phyloP scores from a whole-genome alignment of 2,113 vertebrate species.

The Centropus unirufus region DNA sequence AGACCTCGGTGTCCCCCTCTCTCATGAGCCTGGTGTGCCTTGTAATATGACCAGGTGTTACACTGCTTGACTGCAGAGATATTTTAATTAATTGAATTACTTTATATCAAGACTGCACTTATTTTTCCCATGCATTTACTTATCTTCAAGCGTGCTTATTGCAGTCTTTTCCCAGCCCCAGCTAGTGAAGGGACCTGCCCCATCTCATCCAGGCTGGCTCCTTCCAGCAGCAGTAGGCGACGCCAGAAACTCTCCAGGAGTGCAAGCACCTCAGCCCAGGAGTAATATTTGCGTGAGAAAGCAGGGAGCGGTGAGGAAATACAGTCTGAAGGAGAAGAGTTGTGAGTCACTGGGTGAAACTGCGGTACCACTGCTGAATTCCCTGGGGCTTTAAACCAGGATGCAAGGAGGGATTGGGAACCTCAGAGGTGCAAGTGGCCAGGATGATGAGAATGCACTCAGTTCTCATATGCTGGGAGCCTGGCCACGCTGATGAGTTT shows the following conservation, averaged over 20 bases:
- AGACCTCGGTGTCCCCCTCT: neutral
- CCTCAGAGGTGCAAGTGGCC: neutral
- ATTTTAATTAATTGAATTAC: neutral
- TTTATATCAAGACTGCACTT: neutral
- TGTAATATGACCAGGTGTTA: neutral
- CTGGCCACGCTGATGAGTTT: fast-evolving
- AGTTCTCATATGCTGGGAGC: neutral
- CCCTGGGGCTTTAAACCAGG: neutral
- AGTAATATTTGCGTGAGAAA: neutral
- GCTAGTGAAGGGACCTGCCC: neutral
- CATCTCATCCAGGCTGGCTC: neutral
- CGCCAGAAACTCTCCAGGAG: neutral
- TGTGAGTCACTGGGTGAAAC: slow-evolving; percentile 34
- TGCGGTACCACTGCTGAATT: neutral
- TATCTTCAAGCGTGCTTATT: neutral
- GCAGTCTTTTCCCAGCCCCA: neutral
- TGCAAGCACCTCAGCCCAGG: neutral
- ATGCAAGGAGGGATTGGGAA: neutral
- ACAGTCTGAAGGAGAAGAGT: neutral
- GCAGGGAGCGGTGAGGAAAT: neutral
- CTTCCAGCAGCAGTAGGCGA: neutral
- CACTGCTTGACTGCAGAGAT: fast-evolving
- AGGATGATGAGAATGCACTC: neutral
- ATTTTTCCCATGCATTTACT: neutral
- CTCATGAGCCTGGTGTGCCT: neutral